A percentile compares a stretch with the other conserved stretches of the same genome.
Evolutionary conservation across 2,113 vertebrate genomes (phyloP).

Genomic region (Notarius quadriscutis): DNA sequence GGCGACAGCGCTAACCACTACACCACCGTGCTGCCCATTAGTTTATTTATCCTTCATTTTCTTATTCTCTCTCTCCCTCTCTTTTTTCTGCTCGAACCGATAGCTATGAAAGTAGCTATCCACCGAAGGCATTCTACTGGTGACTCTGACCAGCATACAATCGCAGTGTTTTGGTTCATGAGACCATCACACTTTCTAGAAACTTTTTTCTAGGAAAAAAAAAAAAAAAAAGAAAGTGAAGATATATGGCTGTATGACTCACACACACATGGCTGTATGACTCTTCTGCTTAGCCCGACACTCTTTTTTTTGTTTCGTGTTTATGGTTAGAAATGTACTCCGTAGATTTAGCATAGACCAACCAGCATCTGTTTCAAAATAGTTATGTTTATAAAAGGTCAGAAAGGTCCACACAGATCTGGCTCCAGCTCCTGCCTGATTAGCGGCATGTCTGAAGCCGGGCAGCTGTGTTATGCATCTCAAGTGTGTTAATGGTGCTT

Average conservation of each 20-base stretch:
- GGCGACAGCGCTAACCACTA: too few species aligned
- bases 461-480: slow-evolving; percentile 42
- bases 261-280: not conserved
- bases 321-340: not conserved
- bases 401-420: not conserved
- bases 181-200: slow-evolving; percentile 61
- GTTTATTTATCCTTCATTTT: too few species aligned
- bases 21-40: too few species aligned
- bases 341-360: not conserved
- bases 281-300: not conserved
- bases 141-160: slow-evolving; percentile 70
- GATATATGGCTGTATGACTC: too few species aligned
- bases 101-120: slow-evolving; percentile 73
- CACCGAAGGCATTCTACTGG: slow-evolving; percentile 79
- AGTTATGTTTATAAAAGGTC: not conserved
- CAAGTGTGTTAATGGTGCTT: not conserved
- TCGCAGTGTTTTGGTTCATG: slow-evolving; percentile 65
- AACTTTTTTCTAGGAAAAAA: slow-evolving; percentile 20
- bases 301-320: not conserved
- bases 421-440: not conserved
- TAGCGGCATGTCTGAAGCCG: not conserved
- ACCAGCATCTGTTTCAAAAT: not conserved
- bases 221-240: too few species aligned
- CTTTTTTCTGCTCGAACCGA: slow-evolving; percentile 63
- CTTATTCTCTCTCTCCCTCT: not conserved